Base-by-base conservation (phyloP, 2,113 vertebrate genomes). In the Notothenia rossii region DNA sequence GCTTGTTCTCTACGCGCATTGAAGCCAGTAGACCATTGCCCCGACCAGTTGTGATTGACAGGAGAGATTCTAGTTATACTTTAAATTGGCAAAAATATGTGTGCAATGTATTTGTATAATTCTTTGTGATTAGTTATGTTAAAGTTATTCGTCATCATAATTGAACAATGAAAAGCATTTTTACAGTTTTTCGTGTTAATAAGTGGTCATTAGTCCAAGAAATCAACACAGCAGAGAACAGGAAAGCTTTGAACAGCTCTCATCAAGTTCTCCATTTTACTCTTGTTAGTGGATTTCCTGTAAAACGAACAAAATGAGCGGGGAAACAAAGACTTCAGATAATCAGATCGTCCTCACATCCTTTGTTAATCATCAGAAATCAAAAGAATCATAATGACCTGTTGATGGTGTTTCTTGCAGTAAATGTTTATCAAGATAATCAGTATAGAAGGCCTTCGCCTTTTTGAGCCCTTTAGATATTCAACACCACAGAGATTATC, bases 201-300 rank as follows among this genome's bases (percentile, higher is more conserved):
- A 3, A 33, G 25, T 29, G 43, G 18, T 48, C 14, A 43, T 25
- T 14, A 54, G 61, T 67, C 33, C 12, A 67, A 63, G 18, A 72
- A 3, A 36, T 50, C 69, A 84, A 73, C 17, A 58, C 20, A 54
- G 40, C 60, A 78, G 45, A 69, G 5, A 48, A 76, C 48, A 65
- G n/a, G 10, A 58, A 72, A 22, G 13, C 70, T 49, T 10, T 61
- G n/a, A 22, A 22, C 40, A 8, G 46, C 51, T 74, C 4, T 53
- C 60, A 79, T 82, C 46, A 65, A 14, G 13, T 40, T 64, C 11
- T 22, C 4, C 62, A 9, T 53, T 56, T 72, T 18, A 1, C 1
- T 40, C 7, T 43, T 43, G 25, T 36, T 10, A 9, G 6, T 65
- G 7, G 5, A 7, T 10, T 49, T 67, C 33, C 9, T n/a, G 14